Evolutionary conservation across 2,888 invertebrate species (phyloP), one percentile per base, ranked within the genome.

Genomic region (Campoplex nolae): DNA sequence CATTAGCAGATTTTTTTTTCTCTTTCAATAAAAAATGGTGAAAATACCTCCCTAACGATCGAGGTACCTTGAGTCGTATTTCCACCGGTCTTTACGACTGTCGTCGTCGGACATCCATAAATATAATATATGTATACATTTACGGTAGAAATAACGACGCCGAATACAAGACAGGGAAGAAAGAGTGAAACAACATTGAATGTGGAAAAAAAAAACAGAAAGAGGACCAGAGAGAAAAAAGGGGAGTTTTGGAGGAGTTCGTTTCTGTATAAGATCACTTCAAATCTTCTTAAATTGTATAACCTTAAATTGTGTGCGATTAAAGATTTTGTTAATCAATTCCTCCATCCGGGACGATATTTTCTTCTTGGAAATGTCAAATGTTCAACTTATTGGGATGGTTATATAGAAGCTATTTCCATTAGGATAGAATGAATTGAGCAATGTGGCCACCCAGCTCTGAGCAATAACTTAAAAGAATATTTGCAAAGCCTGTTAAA

Each of bases 11-110:
- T 11, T 80, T 62, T 75, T 28, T 70, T 75, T 28, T 62, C 48
- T n/a, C 68, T 23, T 38, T 70, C 51, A 3, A 45, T 4, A 3
- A 56, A 80, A 11, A 48, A 54, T 62, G 48, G 48, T 48, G 80
- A 48, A 71, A 80, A 80, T 73, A 32, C n/a, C 48, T 51, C 42
- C 51, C 35, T 23, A 62, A 51, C 48, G 32, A 32, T 13, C n/a
- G n/a, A 54, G 80, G 32, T 51, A 38, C 62, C 23, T 48, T 45
- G 28, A 35, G 65, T 84, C 80, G 84, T 84, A 84, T 84, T 76
- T 84, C 75, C 78, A 58, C 32, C 76, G 76, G 76, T 85, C 81
- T 85, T 85, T 81, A 85, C 76, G 81, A 85, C 81, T 81, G 70
- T 80, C 77, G 81, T 73, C 73, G 76, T 56, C 54, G 74, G 73